A percentile compares a stretch with the other conserved stretches of the same genome.
Evolutionary conservation across 2,888 invertebrate species (phyloP).

Genomic region (Nomada goodeniana): DNA sequence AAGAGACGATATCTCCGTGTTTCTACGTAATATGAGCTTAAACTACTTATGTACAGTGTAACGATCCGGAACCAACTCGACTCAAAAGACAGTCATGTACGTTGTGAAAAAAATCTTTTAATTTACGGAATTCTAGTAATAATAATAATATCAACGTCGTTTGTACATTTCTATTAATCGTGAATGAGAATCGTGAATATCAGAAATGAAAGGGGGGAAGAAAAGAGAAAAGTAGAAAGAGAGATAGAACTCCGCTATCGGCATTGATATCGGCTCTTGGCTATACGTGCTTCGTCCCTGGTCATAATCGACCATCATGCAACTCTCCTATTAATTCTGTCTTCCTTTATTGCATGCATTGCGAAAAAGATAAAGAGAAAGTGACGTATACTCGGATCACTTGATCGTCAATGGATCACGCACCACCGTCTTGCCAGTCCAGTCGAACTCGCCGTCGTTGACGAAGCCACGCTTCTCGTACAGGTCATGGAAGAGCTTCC

Average conservation of each 20-base stretch:
- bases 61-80: background rate
- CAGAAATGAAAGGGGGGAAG: background rate
- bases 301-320: constrained; percentile 32
- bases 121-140: constrained; percentile 22
- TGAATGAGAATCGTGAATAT: background rate
- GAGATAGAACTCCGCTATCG: background rate
- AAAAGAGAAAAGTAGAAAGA: background rate
- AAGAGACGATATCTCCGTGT: constrained; percentile 55
- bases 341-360: constrained; percentile 50
- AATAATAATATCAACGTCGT: background rate
- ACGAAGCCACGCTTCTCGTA: constrained; percentile 94
- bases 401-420: constrained; percentile 71
- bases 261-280: constrained; percentile 55
- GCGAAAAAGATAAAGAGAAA: constrained; percentile 32
- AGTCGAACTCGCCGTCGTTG: constrained; percentile 97
- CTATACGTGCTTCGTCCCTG: constrained; percentile 46
- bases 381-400: constrained; percentile 31
- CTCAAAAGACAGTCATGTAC: background rate
- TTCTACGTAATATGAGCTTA: background rate
- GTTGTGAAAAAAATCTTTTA: constrained; percentile 27
- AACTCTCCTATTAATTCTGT: constrained; percentile 27
- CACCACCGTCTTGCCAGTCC: constrained; percentile 94
- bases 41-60: background rate
- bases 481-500: constrained; percentile 97
- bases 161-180: constrained; percentile 17